Evolutionary conservation across 2,113 vertebrate species (phyloP).

Genomic region (Polypterus senegalus): DNA sequence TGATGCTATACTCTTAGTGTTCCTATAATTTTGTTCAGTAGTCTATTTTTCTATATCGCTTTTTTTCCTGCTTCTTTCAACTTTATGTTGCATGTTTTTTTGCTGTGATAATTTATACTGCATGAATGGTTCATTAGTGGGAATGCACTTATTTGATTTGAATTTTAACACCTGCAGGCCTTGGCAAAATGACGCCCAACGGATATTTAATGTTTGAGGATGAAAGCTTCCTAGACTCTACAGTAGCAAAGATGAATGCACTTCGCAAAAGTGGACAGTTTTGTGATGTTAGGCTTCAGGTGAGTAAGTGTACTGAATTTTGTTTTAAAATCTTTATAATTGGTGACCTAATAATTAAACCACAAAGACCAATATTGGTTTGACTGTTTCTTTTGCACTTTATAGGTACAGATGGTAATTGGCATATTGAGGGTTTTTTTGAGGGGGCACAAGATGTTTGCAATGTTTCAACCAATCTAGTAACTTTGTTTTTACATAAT

Average conservation of each 20-base stretch:
- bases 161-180: conserved; percentile 22
- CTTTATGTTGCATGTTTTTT: conserved; percentile 3
- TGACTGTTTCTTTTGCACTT: too few species aligned
- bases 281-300: conserved; percentile 95
- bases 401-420: too few species aligned
- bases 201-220: conserved; percentile 97
- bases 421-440: too few species aligned
- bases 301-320: conserved; percentile 28
- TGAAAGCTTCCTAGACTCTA: conserved; percentile 92
- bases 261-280: conserved; percentile 96
- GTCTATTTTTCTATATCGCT: background rate
- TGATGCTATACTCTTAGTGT: too few species aligned
- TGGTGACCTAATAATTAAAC: too few species aligned
- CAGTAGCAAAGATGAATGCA: conserved; percentile 96
- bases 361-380: too few species aligned
- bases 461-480: too few species aligned
- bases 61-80: background rate
- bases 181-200: conserved; percentile 85
- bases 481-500: too few species aligned
- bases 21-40: too few species aligned
- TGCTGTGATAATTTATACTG: background rate
- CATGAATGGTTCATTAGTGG: conserved; percentile 7
- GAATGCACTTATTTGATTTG: background rate
- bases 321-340: too few species aligned
- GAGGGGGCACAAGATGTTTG: too few species aligned